phyloP scores from a whole-genome alignment of 2,888 invertebrate species.

The Pocota personata region DNA sequence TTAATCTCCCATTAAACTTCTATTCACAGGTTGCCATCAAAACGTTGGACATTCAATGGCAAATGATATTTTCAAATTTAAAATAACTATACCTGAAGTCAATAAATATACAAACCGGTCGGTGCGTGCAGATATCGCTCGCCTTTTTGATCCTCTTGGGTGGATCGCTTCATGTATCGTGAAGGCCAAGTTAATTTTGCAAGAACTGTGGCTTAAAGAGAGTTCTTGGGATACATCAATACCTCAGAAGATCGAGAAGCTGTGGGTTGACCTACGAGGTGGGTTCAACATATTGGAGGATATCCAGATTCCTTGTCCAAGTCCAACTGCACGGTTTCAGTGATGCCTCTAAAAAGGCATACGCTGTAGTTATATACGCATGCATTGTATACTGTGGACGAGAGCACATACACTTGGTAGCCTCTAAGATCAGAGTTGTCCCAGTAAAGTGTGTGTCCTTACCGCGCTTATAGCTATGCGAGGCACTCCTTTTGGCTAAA shows the following conservation, averaged over 20 bases:
- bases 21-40: not conserved
- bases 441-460: not conserved
- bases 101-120: not conserved
- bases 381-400: not conserved
- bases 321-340: slow-evolving; percentile 23
- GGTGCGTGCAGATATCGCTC: not conserved
- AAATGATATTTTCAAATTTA: not conserved
- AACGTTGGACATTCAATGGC: not conserved
- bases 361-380: slow-evolving; percentile 35
- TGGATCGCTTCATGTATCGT: not conserved
- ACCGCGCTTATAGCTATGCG: not conserved
- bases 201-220: no score
- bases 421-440: not conserved
- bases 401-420: slow-evolving; percentile 4
- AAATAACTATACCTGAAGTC: not conserved
- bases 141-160: not conserved
- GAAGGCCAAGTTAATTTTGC: not conserved
- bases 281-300: not conserved
- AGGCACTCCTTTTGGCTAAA: no score
- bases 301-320: slow-evolving; percentile 27
- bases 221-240: no score
- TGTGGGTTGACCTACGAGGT: not conserved
- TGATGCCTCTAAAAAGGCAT: slow-evolving; percentile 43
- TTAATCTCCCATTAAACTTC: slow-evolving; percentile 3
- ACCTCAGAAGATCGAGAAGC: no score